A percentile compares a stretch with the other conserved stretches of the same genome.
Evolutionary conservation across 2,888 invertebrate genomes (phyloP).

Genomic region (Chalcosyrphus nemorum): DNA sequence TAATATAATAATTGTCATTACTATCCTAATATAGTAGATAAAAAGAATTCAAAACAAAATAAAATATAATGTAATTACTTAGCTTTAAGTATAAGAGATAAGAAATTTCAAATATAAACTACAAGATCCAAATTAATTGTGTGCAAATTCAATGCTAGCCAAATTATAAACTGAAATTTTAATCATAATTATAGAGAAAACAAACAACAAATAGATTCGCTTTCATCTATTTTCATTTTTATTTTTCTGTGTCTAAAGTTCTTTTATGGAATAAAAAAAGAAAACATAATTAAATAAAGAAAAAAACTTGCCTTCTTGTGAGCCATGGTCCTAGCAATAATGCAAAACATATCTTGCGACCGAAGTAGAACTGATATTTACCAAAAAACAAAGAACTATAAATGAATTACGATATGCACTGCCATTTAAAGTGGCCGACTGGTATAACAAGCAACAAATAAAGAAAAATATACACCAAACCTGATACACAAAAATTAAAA

Average conservation of each 20-base stretch:
- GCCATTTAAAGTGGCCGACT: constrained; percentile 66
- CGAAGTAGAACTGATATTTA: constrained; percentile 67
- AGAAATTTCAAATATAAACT: constrained; percentile 1
- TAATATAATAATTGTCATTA: constrained; percentile 44
- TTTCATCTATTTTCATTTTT: neutral
- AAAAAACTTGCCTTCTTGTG: constrained; percentile 43
- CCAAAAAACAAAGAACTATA: constrained; percentile 38
- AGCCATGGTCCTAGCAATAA: constrained; percentile 59
- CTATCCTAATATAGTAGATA: constrained; percentile 64
- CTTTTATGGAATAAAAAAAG: neutral
- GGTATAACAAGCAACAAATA: constrained; percentile 53
- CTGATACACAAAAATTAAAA: constrained; percentile 22
- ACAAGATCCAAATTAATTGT: constrained; percentile 33
- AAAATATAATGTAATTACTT: constrained; percentile 51
- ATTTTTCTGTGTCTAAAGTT: neutral
- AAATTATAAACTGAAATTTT: constrained; percentile 54
- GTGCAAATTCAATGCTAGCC: constrained; percentile 68
- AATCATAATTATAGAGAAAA: constrained; percentile 27
- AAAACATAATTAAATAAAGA: neutral
- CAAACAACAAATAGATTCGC: constrained; percentile 1
- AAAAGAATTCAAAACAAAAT: constrained; percentile 52
- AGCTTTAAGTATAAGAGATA: constrained; percentile 39
- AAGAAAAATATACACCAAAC: constrained; percentile 40
- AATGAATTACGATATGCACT: constrained; percentile 58
- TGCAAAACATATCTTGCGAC: constrained; percentile 55